Conservation (phyloP, 1,140 invertebrate species). For the Alviniconcha marisindica region DNA sequence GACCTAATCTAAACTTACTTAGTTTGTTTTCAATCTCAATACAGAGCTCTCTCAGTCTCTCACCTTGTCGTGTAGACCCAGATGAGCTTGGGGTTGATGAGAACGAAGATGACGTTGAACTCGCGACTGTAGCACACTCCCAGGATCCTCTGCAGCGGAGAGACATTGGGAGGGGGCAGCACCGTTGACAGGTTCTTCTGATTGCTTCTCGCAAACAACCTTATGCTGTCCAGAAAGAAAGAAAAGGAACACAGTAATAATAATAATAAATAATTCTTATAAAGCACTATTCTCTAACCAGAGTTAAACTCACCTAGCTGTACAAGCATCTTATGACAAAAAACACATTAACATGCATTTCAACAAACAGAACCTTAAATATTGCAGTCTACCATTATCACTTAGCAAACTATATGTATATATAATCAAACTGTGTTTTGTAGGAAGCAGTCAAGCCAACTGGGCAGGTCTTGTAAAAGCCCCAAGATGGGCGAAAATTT, state of each 20-base stretch:
- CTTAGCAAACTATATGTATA: no score
- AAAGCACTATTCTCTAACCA: neutral
- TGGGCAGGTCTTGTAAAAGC: no score
- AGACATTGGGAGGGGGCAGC: conserved; percentile 72
- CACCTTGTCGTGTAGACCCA: conserved; percentile 77
- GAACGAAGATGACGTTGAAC: conserved; percentile 69
- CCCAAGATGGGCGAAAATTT: no score
- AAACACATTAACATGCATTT: no score
- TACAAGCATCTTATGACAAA: no score
- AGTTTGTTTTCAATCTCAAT: no score
- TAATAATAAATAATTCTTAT: neutral
- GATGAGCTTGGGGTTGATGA: conserved; percentile 67
- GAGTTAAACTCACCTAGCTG: neutral
- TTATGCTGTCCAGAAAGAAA: conserved; percentile 59
- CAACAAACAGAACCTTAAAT: no score
- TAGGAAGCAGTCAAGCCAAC: no score
- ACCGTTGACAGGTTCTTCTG: conserved; percentile 71
- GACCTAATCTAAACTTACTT: no score
- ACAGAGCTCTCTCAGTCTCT: no score
- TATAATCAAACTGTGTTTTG: no score
- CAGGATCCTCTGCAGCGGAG: conserved; percentile 66
- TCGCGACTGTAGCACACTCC: conserved; percentile 73
- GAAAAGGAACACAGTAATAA: neutral
- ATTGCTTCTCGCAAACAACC: conserved; percentile 67
- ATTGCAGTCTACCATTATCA: no score